Percentiles rank a stretch among this genome's conserved stretches.
Evolutionary conservation across 1,140 invertebrate genomes (phyloP).

Genomic region (Paraescarpia echinospica): DNA sequence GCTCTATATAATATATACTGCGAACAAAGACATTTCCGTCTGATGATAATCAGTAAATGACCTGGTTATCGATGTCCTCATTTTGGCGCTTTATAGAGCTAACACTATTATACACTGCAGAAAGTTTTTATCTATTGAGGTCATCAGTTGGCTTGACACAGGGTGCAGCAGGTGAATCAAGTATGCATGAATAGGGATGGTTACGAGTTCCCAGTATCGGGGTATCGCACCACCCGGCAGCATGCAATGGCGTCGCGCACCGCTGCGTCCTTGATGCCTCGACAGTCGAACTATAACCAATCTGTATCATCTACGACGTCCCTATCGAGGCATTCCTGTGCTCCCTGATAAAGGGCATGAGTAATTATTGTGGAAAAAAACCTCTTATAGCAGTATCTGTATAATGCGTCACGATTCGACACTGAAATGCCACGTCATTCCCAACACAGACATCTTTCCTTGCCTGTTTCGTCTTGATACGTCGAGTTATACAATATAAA

Average conservation of each 20-base stretch:
- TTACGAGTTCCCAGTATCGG: neutral
- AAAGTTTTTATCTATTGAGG: neutral
- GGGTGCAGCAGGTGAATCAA: neutral
- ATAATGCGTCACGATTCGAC: too few species aligned
- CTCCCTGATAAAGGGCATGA: too few species aligned
- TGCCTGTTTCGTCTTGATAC: too few species aligned
- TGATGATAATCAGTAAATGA: neutral
- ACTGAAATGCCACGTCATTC: too few species aligned
- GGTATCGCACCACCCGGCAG: neutral
- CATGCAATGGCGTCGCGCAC: neutral
- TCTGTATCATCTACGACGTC: neutral
- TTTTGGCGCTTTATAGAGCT: neutral
- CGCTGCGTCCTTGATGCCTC: neutral
- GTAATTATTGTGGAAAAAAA: too few species aligned
- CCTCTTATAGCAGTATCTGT: too few species aligned
- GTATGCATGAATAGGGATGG: neutral
- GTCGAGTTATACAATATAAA: too few species aligned
- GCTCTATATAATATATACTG: neutral
- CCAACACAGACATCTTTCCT: too few species aligned
- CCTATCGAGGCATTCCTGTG: neutral
- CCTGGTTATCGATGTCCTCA: neutral
- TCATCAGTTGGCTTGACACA: neutral
- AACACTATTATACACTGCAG: neutral
- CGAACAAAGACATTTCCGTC: neutral
- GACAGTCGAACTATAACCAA: neutral